Percentiles rank a stretch among this genome's conserved stretches.
These are phyloP conservation scores for Xyrauchen texanus DNA, from an alignment of 2,113 vertebrate genomes.

Conservation along the genomic window DNA sequence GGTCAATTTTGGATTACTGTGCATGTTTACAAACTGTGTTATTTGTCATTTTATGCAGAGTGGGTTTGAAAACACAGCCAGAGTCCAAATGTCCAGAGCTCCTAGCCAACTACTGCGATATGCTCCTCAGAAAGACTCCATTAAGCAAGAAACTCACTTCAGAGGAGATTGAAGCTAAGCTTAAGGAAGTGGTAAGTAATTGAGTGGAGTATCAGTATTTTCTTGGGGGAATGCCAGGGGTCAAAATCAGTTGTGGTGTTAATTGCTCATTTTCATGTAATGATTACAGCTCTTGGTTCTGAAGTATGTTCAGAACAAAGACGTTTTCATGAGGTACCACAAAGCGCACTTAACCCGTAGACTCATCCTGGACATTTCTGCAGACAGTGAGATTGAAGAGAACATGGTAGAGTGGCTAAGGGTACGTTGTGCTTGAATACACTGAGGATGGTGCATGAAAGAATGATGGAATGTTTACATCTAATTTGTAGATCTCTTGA, in stretches of 20 bases:
- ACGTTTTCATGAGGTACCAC: constrained; percentile 88
- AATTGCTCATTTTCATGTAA: not conserved
- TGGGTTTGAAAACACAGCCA: constrained; percentile 91
- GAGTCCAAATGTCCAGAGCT: constrained; percentile 97
- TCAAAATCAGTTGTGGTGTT: too few species aligned
- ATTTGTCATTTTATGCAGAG: too few species aligned
- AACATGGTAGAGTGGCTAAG: constrained; percentile 98
- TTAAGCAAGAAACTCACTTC: constrained; percentile 97
- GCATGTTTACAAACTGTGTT: too few species aligned
- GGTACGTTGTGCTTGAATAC: constrained; percentile 68
- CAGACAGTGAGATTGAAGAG: constrained; percentile 97
- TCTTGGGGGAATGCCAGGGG: not conserved
- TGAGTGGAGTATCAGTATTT: not conserved
- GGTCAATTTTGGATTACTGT: too few species aligned
- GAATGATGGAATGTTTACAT: too few species aligned
- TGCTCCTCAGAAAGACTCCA: constrained; percentile 94
- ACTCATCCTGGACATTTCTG: constrained; percentile 95
- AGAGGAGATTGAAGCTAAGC: constrained; percentile 96
- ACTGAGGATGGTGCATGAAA: not conserved
- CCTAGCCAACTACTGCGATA: constrained; percentile 98
- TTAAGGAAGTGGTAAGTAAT: constrained; percentile 91
- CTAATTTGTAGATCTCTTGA: too few species aligned
- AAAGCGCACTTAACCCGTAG: constrained; percentile 86
- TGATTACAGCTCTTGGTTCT: constrained; percentile 86
- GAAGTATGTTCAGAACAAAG: constrained; percentile 98